Base-by-base conservation (phyloP, 2,113 vertebrate species). In the Galemys pyrenaicus region DNA sequence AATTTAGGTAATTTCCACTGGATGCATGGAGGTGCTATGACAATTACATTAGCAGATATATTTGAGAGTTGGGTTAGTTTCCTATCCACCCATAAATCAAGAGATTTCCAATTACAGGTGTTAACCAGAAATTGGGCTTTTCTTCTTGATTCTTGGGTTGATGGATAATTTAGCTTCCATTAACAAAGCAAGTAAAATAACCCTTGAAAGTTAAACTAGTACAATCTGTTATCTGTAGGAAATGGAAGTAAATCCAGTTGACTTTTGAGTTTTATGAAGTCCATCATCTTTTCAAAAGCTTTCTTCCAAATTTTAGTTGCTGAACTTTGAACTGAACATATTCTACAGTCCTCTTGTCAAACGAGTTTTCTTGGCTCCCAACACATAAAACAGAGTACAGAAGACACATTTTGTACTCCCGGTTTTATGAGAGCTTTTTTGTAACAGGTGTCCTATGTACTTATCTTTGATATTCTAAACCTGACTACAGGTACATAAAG, bases 161-260 rank as follows among this genome's bases (percentile, higher is more conserved):
- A 49, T 93, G 32, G 41, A 51, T 92, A 67, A 88, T 78, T 96
- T 77, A 22, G 46, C 54, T 41, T 85, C 24, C 84, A 28, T 71
- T 85, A 74, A 62, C 77, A 89, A 96, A 90, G 54, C 20, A 64
- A 92, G 54, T 26, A 64, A 92, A 96, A 83, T 5, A n/a, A 28
- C 3, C 60, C 86, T 92, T 75, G 24, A 39, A 30, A 73, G 51
- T 37, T 73, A 79, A 64, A 79, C 24, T 24, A 26, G 44, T 62
- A 60, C 28, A 46, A 44, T 81, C 75, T 89, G 9, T 28, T 58
- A 0, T 60, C 35, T 35, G 20, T 64, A 22, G 35, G 28, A 89
- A 89, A 62, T 80, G 83, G 51, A 64, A 91, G n/a, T 65, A 39
- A 91, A 65, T 2, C 1, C 5, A 15, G 4, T 70, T 75, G 39